These are phyloP conservation scores for Amia ocellicauda DNA, from an alignment of 2,113 vertebrate genomes.

Conservation along the genomic window DNA sequence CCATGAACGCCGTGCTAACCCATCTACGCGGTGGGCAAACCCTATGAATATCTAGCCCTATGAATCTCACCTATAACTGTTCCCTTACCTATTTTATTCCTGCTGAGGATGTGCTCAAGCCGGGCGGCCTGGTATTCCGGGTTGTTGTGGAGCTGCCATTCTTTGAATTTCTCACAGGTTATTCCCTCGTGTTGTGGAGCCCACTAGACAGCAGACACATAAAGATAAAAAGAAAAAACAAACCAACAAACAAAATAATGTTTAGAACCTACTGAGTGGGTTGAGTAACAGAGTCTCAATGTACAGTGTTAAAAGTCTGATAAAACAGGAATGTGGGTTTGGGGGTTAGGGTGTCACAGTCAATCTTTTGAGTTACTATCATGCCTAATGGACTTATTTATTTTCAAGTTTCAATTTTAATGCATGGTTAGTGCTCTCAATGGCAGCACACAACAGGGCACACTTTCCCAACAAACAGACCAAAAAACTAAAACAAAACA, in stretches of 20 bases:
- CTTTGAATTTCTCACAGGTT: conserved; percentile 60
- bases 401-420: too few species aligned
- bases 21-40: too few species aligned
- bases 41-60: too few species aligned
- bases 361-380: too few species aligned
- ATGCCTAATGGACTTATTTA: too few species aligned
- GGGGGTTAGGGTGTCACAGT: neutral
- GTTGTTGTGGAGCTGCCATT: conserved; percentile 53
- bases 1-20: too few species aligned
- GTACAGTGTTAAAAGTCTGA: neutral
- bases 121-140: conserved; percentile 36
- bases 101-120: conserved; percentile 34
- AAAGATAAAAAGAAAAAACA: neutral
- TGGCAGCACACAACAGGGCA: too few species aligned
- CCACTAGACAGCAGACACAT: conserved; percentile 50
- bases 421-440: too few species aligned
- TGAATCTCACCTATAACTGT: too few species aligned
- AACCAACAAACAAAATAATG: conserved; percentile 5
- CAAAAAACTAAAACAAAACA: too few species aligned
- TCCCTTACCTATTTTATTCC: conserved; percentile 59
- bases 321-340: neutral
- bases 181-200: conserved; percentile 56
- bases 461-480: too few species aligned
- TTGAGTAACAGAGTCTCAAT: neutral
- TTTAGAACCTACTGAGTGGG: neutral